Base-by-base conservation (phyloP, 2,113 vertebrate genomes). In the Xiphophorus hellerii region DNA sequence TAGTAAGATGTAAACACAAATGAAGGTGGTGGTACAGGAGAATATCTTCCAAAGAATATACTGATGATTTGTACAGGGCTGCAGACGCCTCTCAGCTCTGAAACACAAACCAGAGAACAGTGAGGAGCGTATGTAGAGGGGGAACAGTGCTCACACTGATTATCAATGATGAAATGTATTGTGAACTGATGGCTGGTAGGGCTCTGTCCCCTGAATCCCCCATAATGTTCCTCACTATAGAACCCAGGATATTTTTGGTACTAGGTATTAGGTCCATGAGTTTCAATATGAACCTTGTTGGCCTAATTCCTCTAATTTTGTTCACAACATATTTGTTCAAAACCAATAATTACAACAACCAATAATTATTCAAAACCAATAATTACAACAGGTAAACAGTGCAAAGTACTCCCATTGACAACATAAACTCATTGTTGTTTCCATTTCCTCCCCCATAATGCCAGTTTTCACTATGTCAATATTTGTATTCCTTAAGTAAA, bases 21-120 rank as follows among this genome's bases (percentile, higher is more conserved):
- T 78, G 76, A 76, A 74, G 70, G 37, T 37, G 30, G 42, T 9
- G 2, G 42, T 12, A 1, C 3, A 15, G 64, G 74, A 67, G 80
- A 76, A 78, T 62, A 51, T 66, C 68, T 44, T 61, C 8, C 76
- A 62, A 71, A 74, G 71, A 77, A 84, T 1, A 74, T 73, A 73
- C 71, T 66, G 3, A 77, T 73, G 75, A 74, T 87, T 89, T 80
- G 77, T 29, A 27, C 0, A 20, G n/a, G 10, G 11, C 37, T 70
- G 71, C n/a, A 71, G 82, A 63, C 72, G 64, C 80, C 66, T 83
- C 74, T 82, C 79, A 71, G 72, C 74, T 63, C 76, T 80, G 71
- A 31, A 80, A 64, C 76, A 71, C 35, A 33, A 33, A 37, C 37
- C 2, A 71, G 62, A 76, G 66, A 42, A 72, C 42, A 17, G 37